Conservation (phyloP, 1,140 invertebrate genomes). For the Rhopalosiphum maidis region DNA sequence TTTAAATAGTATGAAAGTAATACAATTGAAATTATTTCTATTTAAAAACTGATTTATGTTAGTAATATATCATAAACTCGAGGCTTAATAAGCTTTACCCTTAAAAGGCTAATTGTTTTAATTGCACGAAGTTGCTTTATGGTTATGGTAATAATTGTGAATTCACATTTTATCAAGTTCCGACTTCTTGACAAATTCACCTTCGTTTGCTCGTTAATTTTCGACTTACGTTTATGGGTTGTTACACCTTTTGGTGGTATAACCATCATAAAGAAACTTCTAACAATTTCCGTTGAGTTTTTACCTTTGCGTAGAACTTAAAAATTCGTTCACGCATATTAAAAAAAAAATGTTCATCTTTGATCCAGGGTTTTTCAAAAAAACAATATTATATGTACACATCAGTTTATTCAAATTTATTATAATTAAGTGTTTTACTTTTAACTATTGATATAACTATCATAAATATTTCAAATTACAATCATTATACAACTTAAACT, state of each 20-base stretch:
- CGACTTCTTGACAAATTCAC: constrained; percentile 31
- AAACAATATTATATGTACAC: neutral
- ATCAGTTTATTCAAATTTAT: neutral
- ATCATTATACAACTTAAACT: neutral
- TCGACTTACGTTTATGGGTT: constrained; percentile 29
- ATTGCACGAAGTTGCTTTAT: neutral
- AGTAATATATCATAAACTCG: neutral
- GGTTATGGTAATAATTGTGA: neutral
- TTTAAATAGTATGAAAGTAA: neutral
- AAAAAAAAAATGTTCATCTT: constrained; percentile 28
- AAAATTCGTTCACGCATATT: neutral
- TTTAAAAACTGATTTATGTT: constrained; percentile 17
- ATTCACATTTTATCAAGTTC: constrained; percentile 22
- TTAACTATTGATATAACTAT: neutral
- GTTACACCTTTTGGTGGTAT: constrained; percentile 25
- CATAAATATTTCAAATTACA: neutral
- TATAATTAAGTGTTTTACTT: neutral
- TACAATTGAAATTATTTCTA: neutral
- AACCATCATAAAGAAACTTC: constrained; percentile 20
- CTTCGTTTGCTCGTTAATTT: constrained; percentile 28
- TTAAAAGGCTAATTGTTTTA: constrained; percentile 7
- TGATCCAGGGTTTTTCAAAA: neutral
- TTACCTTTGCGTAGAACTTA: constrained; percentile 14
- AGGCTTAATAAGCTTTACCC: neutral
- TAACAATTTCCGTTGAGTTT: constrained; percentile 16